These are phyloP conservation scores for Noctilio leporinus DNA, from an alignment of 2,113 vertebrate species.

Conservation along the genomic window DNA sequence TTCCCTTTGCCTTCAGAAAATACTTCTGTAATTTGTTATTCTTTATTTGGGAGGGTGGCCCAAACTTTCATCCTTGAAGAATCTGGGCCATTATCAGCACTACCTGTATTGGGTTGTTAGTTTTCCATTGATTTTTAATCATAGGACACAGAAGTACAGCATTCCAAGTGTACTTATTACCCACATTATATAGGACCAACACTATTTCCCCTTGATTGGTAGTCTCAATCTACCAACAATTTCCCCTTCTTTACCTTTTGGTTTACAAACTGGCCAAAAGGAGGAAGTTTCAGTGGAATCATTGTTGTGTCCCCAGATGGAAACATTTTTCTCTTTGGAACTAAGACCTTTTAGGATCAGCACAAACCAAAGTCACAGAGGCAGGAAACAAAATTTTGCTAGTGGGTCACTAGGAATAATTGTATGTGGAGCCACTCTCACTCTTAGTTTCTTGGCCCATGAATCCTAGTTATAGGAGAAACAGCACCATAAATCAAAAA, in stretches of 20 bases:
- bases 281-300: background rate
- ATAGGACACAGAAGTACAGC: background rate
- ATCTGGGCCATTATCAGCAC: background rate
- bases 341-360: background rate
- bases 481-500: background rate
- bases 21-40: background rate
- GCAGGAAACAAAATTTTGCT: background rate
- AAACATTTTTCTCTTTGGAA: background rate
- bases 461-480: background rate
- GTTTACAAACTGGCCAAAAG: background rate
- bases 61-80: slow-evolving; percentile 14
- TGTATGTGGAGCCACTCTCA: background rate
- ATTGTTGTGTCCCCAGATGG: background rate
- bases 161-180: background rate
- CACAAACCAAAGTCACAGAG: background rate
- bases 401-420: background rate
- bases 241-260: background rate
- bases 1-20: background rate
- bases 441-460: background rate
- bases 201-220: background rate
- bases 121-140: background rate
- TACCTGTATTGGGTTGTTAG: background rate
- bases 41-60: background rate
- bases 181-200: background rate
- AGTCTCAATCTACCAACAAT: background rate